Evolutionary conservation across 2,888 invertebrate genomes (phyloP).

Genomic region (Petrophora chlorosata): DNA sequence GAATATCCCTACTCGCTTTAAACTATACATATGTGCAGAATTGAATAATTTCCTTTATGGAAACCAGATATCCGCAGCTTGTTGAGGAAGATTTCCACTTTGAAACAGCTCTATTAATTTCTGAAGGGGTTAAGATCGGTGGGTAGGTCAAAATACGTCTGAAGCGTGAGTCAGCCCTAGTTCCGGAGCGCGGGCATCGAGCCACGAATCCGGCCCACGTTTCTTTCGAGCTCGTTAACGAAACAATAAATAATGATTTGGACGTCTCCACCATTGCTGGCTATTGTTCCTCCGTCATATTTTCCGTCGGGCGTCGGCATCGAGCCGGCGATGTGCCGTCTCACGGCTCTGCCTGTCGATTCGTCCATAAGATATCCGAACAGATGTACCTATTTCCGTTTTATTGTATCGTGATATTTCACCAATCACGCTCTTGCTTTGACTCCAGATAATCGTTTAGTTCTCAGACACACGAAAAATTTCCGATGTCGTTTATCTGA

Average conservation of each 20-base stretch:
- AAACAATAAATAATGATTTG: slow-evolving; percentile 80
- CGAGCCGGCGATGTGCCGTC: slow-evolving; percentile 52
- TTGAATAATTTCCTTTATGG: slow-evolving; percentile 21
- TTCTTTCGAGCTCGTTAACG: slow-evolving; percentile 75
- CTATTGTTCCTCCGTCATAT: slow-evolving; percentile 69
- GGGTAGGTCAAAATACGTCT: slow-evolving; percentile 48
- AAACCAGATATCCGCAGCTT: slow-evolving; percentile 10
- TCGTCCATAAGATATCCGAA: slow-evolving; percentile 47
- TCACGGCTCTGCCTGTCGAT: slow-evolving; percentile 51
- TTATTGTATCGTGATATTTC: slow-evolving; percentile 21
- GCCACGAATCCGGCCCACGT: slow-evolving; percentile 57
- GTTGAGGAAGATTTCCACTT: slow-evolving; percentile 2
- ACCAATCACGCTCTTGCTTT: slow-evolving; percentile 13
- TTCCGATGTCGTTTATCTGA: slow-evolving; percentile 1
- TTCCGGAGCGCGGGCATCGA: slow-evolving; percentile 49
- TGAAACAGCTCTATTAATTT: slow-evolving; percentile 20
- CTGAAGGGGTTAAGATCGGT: slow-evolving; percentile 41
- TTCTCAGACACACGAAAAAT: slow-evolving; percentile 21
- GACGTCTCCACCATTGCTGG: slow-evolving; percentile 62
- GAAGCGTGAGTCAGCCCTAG: slow-evolving; percentile 50
- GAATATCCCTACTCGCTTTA: slow-evolving; percentile 12
- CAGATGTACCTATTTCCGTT: slow-evolving; percentile 30
- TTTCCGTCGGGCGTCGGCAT: slow-evolving; percentile 55
- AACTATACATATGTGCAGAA: slow-evolving; percentile 2
- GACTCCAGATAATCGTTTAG: slow-evolving; percentile 1